Conservation (phyloP, 2,113 vertebrate genomes). For the Albula glossodonta region DNA sequence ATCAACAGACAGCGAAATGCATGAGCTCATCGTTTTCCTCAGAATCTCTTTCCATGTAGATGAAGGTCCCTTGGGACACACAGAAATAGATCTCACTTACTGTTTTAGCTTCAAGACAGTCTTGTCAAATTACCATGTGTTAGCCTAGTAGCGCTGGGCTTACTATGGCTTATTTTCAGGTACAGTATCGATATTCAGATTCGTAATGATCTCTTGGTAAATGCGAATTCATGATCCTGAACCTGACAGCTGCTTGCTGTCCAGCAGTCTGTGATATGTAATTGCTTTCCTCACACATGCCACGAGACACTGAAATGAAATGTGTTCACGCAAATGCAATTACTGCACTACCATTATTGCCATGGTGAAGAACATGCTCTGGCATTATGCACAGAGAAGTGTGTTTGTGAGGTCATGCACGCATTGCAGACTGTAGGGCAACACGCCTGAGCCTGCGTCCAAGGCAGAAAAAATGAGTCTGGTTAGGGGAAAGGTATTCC, state of each 20-base stretch:
- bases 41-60: background rate
- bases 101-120: background rate
- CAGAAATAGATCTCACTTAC: background rate
- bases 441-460: background rate
- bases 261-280: background rate
- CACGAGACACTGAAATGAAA: background rate
- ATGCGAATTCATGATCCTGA: background rate
- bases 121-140: background rate
- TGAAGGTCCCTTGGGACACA: background rate
- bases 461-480: background rate
- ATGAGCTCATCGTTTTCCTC: background rate
- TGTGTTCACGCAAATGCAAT: background rate
- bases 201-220: background rate
- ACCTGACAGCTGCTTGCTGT: background rate
- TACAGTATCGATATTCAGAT: background rate
- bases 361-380: background rate
- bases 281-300: background rate
- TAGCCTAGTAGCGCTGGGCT: background rate
- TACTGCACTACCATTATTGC: background rate
- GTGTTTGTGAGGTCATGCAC: background rate
- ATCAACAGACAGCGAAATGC: background rate
- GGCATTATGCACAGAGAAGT: background rate
- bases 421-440: background rate
- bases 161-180: background rate
- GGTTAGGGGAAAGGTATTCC: too few species aligned